Percentiles rank a stretch among this genome's conserved stretches.
phyloP scores from a whole-genome alignment of 2,113 vertebrate species.

The Pelmatolapia mariae region DNA sequence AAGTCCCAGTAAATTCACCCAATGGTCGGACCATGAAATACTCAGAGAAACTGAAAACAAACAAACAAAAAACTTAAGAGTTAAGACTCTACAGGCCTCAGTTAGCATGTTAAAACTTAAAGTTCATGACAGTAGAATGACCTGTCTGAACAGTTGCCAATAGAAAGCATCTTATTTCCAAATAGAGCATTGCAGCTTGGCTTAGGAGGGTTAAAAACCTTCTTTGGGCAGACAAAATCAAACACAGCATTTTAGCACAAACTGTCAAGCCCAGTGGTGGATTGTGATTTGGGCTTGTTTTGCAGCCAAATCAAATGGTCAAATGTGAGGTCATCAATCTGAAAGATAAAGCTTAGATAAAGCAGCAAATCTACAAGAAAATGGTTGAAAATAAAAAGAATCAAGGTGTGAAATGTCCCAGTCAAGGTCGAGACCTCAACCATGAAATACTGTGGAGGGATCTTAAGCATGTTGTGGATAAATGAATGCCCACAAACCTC shows the following conservation, averaged over 20 bases:
- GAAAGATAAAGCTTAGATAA: not conserved
- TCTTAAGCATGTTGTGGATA: not conserved
- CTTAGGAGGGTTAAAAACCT: not conserved
- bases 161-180: not conserved
- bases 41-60: not conserved
- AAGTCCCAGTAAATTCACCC: not conserved
- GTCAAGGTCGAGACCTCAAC: not conserved
- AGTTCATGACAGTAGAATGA: not conserved
- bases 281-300: not conserved
- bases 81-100: not conserved
- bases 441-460: not conserved
- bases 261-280: not conserved
- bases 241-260: not conserved
- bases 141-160: not conserved
- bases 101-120: not conserved
- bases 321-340: not conserved
- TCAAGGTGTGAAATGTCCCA: not conserved
- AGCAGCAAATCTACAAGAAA: not conserved
- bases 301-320: not conserved
- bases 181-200: not conserved
- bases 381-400: not conserved
- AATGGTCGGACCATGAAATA: not conserved
- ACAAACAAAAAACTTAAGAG: not conserved
- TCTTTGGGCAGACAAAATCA: not conserved
- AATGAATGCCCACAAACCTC: not conserved